Percentiles rank a stretch among this genome's conserved stretches.
These are phyloP conservation scores for Echeneis naucrates DNA, from an alignment of 2,797 vertebrate genomes.

Conservation along the genomic window DNA sequence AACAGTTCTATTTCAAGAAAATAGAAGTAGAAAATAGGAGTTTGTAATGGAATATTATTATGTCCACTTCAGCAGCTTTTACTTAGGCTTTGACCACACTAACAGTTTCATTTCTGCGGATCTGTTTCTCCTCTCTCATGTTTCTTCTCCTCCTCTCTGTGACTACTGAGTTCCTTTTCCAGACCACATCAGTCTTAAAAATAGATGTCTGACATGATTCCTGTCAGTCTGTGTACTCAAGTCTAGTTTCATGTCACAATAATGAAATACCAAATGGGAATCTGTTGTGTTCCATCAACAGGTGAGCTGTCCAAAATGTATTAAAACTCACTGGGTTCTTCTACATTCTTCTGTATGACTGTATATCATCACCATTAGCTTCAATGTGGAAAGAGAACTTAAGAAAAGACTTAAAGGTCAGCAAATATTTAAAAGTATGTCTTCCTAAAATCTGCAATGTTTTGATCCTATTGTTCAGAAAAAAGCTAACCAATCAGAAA, in stretches of 20 bases:
- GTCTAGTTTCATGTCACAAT: neutral
- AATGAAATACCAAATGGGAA: neutral
- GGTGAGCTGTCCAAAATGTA: neutral
- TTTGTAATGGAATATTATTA: neutral
- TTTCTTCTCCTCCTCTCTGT: neutral
- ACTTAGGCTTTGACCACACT: neutral
- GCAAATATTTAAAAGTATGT: too few relatives aligned
- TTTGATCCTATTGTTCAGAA: too few relatives aligned
- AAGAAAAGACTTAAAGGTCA: neutral
- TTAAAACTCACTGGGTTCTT: neutral
- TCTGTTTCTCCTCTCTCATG: neutral
- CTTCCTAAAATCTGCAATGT: too few relatives aligned
- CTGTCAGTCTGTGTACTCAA: neutral
- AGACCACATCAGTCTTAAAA: neutral
- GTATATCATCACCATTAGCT: neutral
- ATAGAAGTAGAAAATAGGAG: neutral
- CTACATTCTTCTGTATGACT: too few relatives aligned
- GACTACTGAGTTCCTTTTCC: neutral
- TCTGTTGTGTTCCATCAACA: neutral
- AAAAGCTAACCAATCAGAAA: too few relatives aligned
- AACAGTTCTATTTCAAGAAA: neutral
- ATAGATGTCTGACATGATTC: neutral
- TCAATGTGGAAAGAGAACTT: neutral
- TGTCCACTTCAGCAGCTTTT: neutral
- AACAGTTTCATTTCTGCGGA: slow-evolving; percentile 49